These are phyloP conservation scores for Lates japonicus DNA, from an alignment of 2,797 vertebrate genomes.

Conservation along the genomic window DNA sequence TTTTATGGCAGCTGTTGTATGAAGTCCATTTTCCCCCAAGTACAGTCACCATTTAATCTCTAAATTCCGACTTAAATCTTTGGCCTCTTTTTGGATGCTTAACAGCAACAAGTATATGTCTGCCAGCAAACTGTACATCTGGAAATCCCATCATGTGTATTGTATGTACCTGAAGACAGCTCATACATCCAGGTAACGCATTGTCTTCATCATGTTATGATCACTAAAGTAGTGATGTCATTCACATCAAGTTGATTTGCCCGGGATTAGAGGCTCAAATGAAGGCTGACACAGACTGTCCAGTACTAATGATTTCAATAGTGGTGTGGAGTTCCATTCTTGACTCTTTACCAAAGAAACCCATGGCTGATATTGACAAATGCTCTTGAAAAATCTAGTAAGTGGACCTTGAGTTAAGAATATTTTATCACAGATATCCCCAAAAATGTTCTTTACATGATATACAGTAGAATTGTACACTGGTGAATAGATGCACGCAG, in stretches of 20 bases:
- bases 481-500: not conserved
- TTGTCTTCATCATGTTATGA: not conserved
- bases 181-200: not conserved
- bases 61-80: constrained; percentile 15
- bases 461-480: not conserved
- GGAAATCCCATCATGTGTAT: constrained; percentile 16
- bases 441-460: not conserved
- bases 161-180: not conserved
- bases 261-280: not conserved
- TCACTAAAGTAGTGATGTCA: not conserved
- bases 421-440: not conserved
- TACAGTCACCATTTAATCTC: constrained; percentile 14
- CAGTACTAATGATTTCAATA: not conserved
- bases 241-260: not conserved
- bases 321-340: not conserved
- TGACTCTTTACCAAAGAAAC: not conserved
- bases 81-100: not conserved
- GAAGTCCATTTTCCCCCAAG: constrained; percentile 1
- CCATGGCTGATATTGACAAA: not conserved
- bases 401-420: not conserved
- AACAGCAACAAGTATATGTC: not conserved
- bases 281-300: not conserved
- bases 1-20: constrained; percentile 6
- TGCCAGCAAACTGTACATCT: constrained; percentile 10
- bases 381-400: not conserved